Base-by-base conservation (phyloP, 2,113 vertebrate species). In the Tetrao urogallus region DNA sequence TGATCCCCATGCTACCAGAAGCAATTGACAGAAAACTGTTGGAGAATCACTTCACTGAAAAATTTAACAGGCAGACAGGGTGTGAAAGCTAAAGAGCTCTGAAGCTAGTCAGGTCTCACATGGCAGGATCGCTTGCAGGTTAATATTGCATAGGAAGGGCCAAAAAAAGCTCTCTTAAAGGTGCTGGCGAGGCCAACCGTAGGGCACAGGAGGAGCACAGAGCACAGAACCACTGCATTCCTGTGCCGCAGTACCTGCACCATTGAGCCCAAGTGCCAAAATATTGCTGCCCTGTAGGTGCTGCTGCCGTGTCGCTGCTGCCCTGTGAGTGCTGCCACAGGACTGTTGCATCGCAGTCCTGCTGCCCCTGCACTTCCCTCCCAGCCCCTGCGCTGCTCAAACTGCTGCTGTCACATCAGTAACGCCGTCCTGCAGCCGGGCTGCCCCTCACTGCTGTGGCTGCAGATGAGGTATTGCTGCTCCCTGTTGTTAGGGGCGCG, bases 31-130 rank as follows among this genome's bases (percentile, higher is more conserved):
- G 89, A 94, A 94, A 94, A 94, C 96, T 97, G 96, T 92, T 90
- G 82, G 82, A 95, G 93, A 96, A 97, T 93, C 93, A 93, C 94
- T 95, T 92, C 45, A 58, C 83, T 97, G 83, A 96, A 97, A 95
- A 95, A 97, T 96, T 96, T 93, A 97, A 90, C 82, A 96, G 94
- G 15, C 58, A 38, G 61, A 80, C 84, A 91, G 86, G 90, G 94
- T 94, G 95, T 95, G 94, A 97, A 95, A 95, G 94, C 93, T 95
- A 95, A 96, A 97, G 4, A n/a, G 85, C 90, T 91, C 94, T 90
- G 91, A 69, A 95, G 95, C 90, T 6, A 17, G 91, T 91, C 45
- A 72, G 61, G 91, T 91, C 82, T 95, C 91, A 84, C 70, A 92
- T 75, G 70, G 80, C 80, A 75, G 85, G 91, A 95, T 95, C 70